phyloP scores from a whole-genome alignment of 2,113 vertebrate genomes.

The Okapia johnstoni region DNA sequence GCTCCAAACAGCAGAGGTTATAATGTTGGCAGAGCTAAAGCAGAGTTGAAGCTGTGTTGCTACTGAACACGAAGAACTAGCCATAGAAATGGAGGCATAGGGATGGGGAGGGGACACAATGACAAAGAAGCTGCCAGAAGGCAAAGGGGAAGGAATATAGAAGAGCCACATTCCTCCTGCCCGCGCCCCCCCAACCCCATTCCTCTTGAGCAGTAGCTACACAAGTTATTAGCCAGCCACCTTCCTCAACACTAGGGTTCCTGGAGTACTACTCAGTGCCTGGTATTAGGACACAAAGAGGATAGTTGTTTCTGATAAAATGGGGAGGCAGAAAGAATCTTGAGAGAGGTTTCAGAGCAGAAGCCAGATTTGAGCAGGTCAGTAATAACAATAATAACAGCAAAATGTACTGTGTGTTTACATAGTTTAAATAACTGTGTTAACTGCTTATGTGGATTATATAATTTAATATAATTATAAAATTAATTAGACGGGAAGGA shows the following conservation, averaged over 20 bases:
- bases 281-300: not conserved
- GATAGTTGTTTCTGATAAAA: not conserved
- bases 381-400: not conserved
- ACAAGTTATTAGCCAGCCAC: not conserved
- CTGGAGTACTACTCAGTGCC: not conserved
- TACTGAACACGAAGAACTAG: not conserved
- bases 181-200: rapidly evolving
- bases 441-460: not conserved
- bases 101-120: not conserved
- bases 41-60: not conserved
- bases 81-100: not conserved
- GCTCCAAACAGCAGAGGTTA: not conserved
- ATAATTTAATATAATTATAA: not conserved
- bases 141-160: not conserved
- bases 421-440: not conserved
- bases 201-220: not conserved
- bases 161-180: not conserved
- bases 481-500: not conserved
- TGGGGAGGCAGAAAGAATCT: not conserved
- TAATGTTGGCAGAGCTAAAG: not conserved
- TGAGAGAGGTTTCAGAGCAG: not conserved
- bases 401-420: not conserved
- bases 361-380: not conserved
- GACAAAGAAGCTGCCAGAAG: not conserved
- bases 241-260: not conserved